Base-by-base conservation (phyloP, 1,140 invertebrate species). In the Lucilia cuprina region DNA sequence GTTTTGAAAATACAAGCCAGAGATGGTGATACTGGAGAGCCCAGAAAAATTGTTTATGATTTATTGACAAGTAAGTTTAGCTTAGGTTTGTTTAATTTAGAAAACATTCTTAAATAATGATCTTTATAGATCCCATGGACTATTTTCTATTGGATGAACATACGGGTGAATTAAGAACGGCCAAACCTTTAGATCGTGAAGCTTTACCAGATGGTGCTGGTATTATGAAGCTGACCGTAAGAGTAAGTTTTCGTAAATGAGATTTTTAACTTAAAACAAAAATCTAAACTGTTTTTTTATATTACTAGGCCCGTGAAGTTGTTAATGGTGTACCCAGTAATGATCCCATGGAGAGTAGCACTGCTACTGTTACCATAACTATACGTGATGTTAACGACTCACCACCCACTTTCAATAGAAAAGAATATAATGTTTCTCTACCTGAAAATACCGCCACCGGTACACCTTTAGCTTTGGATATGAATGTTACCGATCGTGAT, bases 301-400 rank as follows among this genome's bases (percentile, higher is more conserved):
- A 10, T 86, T 50, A 89, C 21, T 87, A 95, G 93, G 96, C 96
- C 5, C 94, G 94, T 41, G 96, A 97, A 92, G 86, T 96, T 84
- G 93, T 96, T 5, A 94, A 96, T 88, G 96, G 95, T 0, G 89
- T 92, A 14, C 94, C 94, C 19, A 92, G 94, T 7, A 93, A 95
- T 87, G 95, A 96, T 86, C 88, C 94, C 7, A 88, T 94, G 25
- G 95, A 95, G 0, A 93, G 94, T 14, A 93, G 95, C 5, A 93
- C 93, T 10, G 93, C 95, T 1, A 94, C 95, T 70, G 95, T 96
- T 12, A 96, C 94, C 0, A 94, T 99, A 14, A 97, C 95, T 30
- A 96, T 98, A 85, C 94, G 94, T 88, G 98, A 98, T 92, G 96
- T 98, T 0, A 99, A 99, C 91, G 98, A 99, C 91, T 97, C 97